Evolutionary conservation across 2,888 invertebrate genomes (phyloP).

Genomic region (Limnephilus lunatus): DNA sequence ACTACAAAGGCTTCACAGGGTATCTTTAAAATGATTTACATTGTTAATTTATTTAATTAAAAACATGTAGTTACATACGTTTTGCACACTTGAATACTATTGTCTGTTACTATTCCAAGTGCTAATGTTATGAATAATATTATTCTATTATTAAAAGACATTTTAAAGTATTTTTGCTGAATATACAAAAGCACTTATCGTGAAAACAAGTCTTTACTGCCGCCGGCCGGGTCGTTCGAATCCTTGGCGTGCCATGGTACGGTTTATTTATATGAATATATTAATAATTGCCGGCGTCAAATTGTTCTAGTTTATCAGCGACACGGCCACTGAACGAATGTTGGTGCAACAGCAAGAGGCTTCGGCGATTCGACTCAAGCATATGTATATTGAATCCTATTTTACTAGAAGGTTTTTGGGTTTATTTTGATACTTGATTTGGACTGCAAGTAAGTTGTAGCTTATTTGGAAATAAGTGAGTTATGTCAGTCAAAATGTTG

Average conservation of each 20-base stretch:
- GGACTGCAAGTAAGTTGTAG: too few species aligned
- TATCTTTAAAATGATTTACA: too few species aligned
- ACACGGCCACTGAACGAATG: not conserved
- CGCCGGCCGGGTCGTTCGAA: not conserved
- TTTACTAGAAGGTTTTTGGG: too few species aligned
- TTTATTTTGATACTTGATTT: too few species aligned
- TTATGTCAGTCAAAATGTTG: too few species aligned
- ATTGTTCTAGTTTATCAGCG: not conserved
- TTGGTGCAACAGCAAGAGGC: not conserved
- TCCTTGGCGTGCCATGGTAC: not conserved
- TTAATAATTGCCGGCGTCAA: not conserved
- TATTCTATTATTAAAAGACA: not conserved
- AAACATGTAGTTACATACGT: too few species aligned
- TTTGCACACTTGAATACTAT: not conserved
- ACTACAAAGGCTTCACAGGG: too few species aligned
- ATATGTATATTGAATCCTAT: not conserved
- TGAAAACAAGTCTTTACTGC: not conserved
- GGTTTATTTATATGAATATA: not conserved
- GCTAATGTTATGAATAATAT: not conserved
- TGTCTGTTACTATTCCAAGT: not conserved
- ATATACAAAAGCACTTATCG: not conserved
- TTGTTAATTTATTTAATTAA: too few species aligned
- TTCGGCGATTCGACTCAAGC: not conserved
- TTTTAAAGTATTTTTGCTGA: not conserved
- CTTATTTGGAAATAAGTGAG: too few species aligned